Base-by-base conservation (phyloP, 1,140 invertebrate genomes). In the Cyclargus thomasi region DNA sequence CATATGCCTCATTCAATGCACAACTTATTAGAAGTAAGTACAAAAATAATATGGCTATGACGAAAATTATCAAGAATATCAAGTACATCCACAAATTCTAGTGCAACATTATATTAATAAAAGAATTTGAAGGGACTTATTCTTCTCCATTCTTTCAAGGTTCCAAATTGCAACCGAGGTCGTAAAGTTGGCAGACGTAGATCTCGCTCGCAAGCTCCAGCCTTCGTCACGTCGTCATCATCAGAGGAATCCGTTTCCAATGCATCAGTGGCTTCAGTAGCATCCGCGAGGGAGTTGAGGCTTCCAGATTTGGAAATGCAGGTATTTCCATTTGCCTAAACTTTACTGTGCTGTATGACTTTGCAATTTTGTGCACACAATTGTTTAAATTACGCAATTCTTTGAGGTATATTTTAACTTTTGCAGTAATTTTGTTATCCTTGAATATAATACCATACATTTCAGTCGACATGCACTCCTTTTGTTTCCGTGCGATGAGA, bases 1-100 rank as follows among this genome's bases (percentile, higher is more conserved):
- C 84, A 91, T 70, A 88, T 91, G 80, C 81, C 90, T 69, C 88
- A 90, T 81, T 89, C 86, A 29, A 90, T 91, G 85, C 85, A 90
- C 67, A 87, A 91, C 82, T 82, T 91, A 79, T 74, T 91, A 67
- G 87, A 91, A 81, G 85, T 91, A 76, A 83, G 74, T 47, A 47
- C 14, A 29, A 6, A 29, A 6, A 29, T 29, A 29, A 29, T 4
- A 4, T 29, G 8, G 29, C 29, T 4, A 29, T 7, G 29, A 7
- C 8, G 23, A 29, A 29, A 29, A 29, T 29, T 4, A 29, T 29
- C 29, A 29, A 29, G 4, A 4, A 29, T 5, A 6, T 29, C 23
- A 29, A 29, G 8, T 29, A 8, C 29, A 29, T 23, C 23, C 1
- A 23, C 1, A 23, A 23, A 23, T 23, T 23, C 23, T 23, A 23